Base-by-base conservation (phyloP, 2,888 invertebrate genomes). In the Tridacna crocea region DNA sequence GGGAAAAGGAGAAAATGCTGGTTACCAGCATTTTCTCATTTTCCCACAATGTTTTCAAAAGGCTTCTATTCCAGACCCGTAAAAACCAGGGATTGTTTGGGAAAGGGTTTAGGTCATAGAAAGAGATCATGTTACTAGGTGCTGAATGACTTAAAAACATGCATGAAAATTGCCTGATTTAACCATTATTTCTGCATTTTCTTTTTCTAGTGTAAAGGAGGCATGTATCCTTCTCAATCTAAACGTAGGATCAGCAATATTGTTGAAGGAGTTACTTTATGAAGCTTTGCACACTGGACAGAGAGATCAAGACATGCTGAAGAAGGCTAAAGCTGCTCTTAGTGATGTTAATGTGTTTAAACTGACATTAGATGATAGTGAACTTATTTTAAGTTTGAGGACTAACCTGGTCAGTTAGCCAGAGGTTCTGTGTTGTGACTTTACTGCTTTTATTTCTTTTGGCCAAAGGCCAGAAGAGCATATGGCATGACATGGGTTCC, bases 241-340 rank as follows among this genome's bases (percentile, higher is more conserved):
- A 89, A 96, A 97, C 66, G 96, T 96, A 90, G 98, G 97, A 0
- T 97, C 97, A 58, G 97, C 97, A 0, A 95, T 97, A 70, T 95
- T 97, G 4, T 95, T 98, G 22, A 95, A 96, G 58, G 96, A 97
- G 82, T 95, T 96, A 0, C 92, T 98, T 19, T 81, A 79, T 22
- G 84, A 88, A 60, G 90, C 84, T 13, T 73, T 84, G 48, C 83
- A 86, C 48, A 60, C 22, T 63, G 27, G 55, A 22, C 66, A 68
- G 74, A 75, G 58, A 46, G 80, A 83, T 17, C 73, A 83, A 58
- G 83, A 87, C 10, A 85, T 84, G 11, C 82, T 89, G 19, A 82
- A 88, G 24, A 91, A 93, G 78, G 90, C 92, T 0, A 87, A 87
- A 22, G 84, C 88, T 12, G 91, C 93, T 0, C 87, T 94, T 24